phyloP scores from a whole-genome alignment of 2,113 vertebrate genomes.

The Donacobius atricapilla region DNA sequence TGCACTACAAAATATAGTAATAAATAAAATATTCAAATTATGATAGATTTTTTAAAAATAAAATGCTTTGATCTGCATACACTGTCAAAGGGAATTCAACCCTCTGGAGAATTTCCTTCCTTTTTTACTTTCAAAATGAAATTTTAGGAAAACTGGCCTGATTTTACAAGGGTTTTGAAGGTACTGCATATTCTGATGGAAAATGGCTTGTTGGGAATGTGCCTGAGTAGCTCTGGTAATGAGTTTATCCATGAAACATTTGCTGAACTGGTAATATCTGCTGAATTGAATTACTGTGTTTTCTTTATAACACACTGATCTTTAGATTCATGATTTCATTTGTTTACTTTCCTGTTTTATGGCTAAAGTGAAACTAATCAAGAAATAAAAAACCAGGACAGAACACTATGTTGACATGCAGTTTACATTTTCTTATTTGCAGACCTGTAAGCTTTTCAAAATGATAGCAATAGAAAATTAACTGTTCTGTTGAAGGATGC shows the following conservation, averaged over 20 bases:
- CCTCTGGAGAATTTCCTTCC: neutral
- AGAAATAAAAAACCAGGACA: neutral
- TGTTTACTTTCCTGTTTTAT: conserved; percentile 58
- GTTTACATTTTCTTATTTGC: conserved; percentile 41
- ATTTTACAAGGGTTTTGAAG: neutral
- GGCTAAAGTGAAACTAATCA: conserved; percentile 58
- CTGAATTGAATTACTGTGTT: conserved; percentile 57
- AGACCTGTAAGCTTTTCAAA: conserved; percentile 37
- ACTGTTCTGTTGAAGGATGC: conserved; percentile 14
- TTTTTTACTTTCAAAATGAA: neutral
- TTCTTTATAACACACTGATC: conserved; percentile 43
- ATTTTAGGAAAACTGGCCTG: neutral
- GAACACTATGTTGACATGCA: neutral
- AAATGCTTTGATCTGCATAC: neutral
- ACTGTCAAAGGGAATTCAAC: neutral
- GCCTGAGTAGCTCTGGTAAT: neutral
- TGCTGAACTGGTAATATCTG: conserved; percentile 39
- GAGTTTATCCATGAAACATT: conserved; percentile 44
- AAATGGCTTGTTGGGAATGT: neutral
- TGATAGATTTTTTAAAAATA: neutral
- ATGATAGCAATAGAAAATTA: conserved; percentile 15
- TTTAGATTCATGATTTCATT: conserved; percentile 61
- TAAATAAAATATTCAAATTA: neutral
- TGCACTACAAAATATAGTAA: neutral
- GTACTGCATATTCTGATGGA: neutral